A percentile compares a stretch with the other conserved stretches of the same genome.
These are phyloP conservation scores for Eucidaris tribuloides DNA, from an alignment of 35 echinoderm and acorn worm genomes.

Conservation along the genomic window DNA sequence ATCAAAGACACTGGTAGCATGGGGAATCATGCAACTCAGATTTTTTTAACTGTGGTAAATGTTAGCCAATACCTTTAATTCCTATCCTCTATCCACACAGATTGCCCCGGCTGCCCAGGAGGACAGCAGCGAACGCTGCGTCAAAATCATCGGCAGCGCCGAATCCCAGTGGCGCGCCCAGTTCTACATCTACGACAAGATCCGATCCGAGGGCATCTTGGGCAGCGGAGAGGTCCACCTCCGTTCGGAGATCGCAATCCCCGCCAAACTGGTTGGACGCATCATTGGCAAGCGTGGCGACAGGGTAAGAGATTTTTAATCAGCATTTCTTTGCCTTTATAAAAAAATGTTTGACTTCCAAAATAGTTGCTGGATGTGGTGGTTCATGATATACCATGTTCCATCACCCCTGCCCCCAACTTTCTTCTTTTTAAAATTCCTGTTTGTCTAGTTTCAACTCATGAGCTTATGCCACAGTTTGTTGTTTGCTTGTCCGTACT, in stretches of 20 bases:
- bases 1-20: too few relatives aligned
- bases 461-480: too few relatives aligned
- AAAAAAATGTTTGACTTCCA: neutral
- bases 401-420: too few relatives aligned
- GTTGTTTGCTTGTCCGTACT: too few relatives aligned
- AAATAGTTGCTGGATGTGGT: too few relatives aligned
- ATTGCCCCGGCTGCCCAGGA: slow-evolving; percentile 81
- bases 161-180: slow-evolving; percentile 94
- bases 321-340: neutral
- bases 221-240: slow-evolving; percentile 72
- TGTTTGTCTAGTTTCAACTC: too few relatives aligned
- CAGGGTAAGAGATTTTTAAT: slow-evolving; percentile 34
- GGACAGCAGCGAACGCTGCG: slow-evolving; percentile 63
- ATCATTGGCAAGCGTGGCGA: slow-evolving; percentile 90
- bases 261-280: slow-evolving; percentile 69
- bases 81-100: slow-evolving; percentile 15
- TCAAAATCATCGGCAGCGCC: slow-evolving; percentile 80
- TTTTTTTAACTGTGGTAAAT: too few relatives aligned
- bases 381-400: too few relatives aligned
- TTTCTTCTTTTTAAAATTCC: too few relatives aligned
- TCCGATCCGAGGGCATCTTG: slow-evolving; percentile 76
- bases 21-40: too few relatives aligned
- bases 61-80: too few relatives aligned
- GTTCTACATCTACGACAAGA: slow-evolving; percentile 91
- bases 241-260: slow-evolving; percentile 75